Evolutionary conservation across 2,113 vertebrate species (phyloP), one percentile per base, ranked within the genome.

Genomic region (Accipiter cooperii): DNA sequence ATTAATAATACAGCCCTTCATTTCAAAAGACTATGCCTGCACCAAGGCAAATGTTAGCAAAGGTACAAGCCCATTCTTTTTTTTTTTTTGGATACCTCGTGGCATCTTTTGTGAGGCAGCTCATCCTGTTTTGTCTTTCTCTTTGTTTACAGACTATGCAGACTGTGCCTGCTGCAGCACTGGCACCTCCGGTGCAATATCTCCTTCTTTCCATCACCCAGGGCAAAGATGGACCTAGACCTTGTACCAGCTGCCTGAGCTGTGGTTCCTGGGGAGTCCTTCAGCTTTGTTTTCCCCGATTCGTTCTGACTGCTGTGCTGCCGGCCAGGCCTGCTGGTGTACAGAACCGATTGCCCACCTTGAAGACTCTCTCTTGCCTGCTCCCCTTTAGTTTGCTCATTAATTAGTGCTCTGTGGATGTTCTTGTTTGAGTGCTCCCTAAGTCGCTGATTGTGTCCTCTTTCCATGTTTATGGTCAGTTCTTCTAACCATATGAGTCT

Each of bases 281-380:
- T 80, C 17, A 90, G 88, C 58, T 88, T 87, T 71, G 61, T 96
- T 85, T 95, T 47, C 46, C 94, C 79, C 94, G 19, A 96, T 97
- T 97, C 13, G 5, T 94, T 98, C 74, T 98, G 97, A 98, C 95
- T 96, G 84, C 75, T 94, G 71, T 46, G 69, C 94, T 97, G 89
- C 93, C 12, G 68, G 95, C 68, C 87, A 93, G 82, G 80, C 94
- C 92, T 64, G 31, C 81, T 52, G 60, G 76, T 40, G 4, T 40
- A 60, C 58, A 3, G 2, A 91, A 66, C 60, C 1, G 2, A 51
- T 91, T 79, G 76, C n/a, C 80, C 68, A 96, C 93, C 97, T 96
- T 92, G 58, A 95, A 94, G 87, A 84, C 58, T 87, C 90, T 96
- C 74, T 86, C 68, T 71, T 71, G 61, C 71, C 68, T 0, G 0